Conservation (phyloP, 2,888 invertebrate genomes). For the Trissoscelio sp. region DNA sequence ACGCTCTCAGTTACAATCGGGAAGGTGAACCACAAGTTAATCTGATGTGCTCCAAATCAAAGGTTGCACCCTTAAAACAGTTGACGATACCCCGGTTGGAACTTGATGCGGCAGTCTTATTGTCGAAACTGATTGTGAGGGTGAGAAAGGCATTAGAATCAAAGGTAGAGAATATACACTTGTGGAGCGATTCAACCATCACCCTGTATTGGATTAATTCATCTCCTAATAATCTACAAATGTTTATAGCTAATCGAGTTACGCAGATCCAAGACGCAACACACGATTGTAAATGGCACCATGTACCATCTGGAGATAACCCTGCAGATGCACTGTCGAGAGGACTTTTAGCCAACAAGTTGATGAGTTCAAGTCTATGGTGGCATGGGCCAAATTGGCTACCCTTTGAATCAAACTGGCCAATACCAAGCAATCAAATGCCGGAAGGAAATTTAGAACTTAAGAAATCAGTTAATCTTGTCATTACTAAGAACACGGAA, state of each 20-base stretch:
- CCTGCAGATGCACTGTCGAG: not conserved
- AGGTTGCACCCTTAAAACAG: conserved; percentile 63
- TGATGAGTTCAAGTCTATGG: not conserved
- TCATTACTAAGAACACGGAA: not conserved
- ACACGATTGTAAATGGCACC: not conserved
- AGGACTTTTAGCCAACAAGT: not conserved
- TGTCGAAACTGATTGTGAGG: conserved; percentile 19
- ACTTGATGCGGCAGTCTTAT: conserved; percentile 46
- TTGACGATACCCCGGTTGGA: conserved; percentile 61
- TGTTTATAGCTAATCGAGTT: conserved; percentile 1
- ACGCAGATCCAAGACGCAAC: conserved; percentile 11
- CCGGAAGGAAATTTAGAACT: not conserved
- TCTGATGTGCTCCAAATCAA: conserved; percentile 66
- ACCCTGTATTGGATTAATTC: conserved; percentile 45
- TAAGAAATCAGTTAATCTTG: not conserved
- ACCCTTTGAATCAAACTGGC: not conserved
- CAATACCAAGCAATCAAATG: not conserved
- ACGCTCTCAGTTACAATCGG: conserved; percentile 35
- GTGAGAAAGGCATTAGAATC: conserved; percentile 9
- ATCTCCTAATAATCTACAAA: conserved; percentile 21
- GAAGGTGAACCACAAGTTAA: not conserved
- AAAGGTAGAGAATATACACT: not conserved
- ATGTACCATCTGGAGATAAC: not conserved
- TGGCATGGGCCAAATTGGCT: conserved; percentile 3
- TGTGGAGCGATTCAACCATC: not conserved